A percentile compares a stretch with the other conserved stretches of the same genome.
phyloP scores from a whole-genome alignment of 2,113 vertebrate genomes.

The Microcebus murinus region DNA sequence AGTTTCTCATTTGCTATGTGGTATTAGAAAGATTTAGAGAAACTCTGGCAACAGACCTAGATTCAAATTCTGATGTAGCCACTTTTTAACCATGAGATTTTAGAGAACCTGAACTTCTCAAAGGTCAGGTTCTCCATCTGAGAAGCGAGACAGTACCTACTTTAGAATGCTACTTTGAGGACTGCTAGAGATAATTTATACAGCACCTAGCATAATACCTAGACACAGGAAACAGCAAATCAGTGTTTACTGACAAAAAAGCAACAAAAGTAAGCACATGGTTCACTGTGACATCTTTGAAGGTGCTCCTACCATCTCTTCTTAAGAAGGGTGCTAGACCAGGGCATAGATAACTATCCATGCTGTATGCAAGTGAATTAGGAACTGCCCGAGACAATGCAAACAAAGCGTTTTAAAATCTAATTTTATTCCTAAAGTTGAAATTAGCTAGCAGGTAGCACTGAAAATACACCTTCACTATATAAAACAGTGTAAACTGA shows the following conservation, averaged over 20 bases:
- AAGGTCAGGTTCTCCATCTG: neutral
- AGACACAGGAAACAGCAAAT: neutral
- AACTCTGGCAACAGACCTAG: neutral
- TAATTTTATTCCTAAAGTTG: slow-evolving; percentile 83
- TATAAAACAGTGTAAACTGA: slow-evolving; percentile 71
- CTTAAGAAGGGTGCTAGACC: neutral
- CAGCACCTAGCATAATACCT: neutral
- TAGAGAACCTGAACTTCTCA: neutral
- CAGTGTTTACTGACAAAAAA: neutral
- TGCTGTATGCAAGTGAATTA: neutral
- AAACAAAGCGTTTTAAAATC: slow-evolving; percentile 75
- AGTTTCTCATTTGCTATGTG: neutral
- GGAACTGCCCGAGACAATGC: neutral
- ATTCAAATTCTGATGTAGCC: neutral
- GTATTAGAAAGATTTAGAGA: neutral
- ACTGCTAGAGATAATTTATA: neutral
- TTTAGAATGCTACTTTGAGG: neutral
- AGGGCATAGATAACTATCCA: neutral
- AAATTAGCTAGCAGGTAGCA: slow-evolving; percentile 62
- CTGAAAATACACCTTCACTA: slow-evolving; percentile 79
- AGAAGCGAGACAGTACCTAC: neutral
- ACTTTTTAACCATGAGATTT: neutral
- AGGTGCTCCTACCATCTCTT: neutral
- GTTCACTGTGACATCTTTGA: neutral
- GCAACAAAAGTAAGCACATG: neutral